Conservation (phyloP, 2,888 invertebrate species). For the Caenorhabditis sp. region DNA sequence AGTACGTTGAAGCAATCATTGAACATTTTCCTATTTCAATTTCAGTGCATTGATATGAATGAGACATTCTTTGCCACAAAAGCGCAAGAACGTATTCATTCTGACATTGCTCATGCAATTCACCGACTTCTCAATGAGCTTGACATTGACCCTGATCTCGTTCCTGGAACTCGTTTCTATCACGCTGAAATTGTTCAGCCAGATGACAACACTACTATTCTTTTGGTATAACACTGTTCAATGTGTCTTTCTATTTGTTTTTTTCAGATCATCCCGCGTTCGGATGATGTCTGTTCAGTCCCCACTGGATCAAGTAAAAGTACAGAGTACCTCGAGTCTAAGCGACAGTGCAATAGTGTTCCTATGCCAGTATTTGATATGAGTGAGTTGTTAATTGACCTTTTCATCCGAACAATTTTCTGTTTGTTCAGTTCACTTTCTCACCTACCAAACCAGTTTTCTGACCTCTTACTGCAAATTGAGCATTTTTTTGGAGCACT, state of each 20-base stretch:
- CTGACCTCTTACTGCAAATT: conserved; percentile 93
- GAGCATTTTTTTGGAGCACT: conserved; percentile 94
- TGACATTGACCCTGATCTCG: conserved; percentile 82
- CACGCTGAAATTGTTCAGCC: conserved; percentile 95
- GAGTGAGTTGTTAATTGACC: conserved; percentile 83
- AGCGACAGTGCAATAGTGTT: conserved; percentile 91
- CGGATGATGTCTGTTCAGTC: conserved; percentile 89
- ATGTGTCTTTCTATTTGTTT: neutral
- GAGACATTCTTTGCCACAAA: conserved; percentile 72
- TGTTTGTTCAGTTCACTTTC: conserved; percentile 90
- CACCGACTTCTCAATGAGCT: conserved; percentile 76
- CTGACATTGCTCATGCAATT: conserved; percentile 67
- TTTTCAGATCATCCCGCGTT: conserved; percentile 75
- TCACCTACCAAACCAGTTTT: conserved; percentile 94
- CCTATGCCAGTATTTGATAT: conserved; percentile 90
- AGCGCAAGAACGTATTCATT: conserved; percentile 84
- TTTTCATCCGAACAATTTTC: neutral
- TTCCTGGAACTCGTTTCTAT: conserved; percentile 92
- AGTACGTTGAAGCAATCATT: too few relatives aligned
- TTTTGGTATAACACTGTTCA: conserved; percentile 88
- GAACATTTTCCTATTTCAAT: neutral
- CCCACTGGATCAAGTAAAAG: conserved; percentile 86
- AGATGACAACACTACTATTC: conserved; percentile 92
- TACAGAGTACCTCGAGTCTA: conserved; percentile 86
- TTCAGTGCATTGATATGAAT: conserved; percentile 69